phyloP scores from a whole-genome alignment of 2,797 vertebrate genomes.

The Cossypha polioptera region DNA sequence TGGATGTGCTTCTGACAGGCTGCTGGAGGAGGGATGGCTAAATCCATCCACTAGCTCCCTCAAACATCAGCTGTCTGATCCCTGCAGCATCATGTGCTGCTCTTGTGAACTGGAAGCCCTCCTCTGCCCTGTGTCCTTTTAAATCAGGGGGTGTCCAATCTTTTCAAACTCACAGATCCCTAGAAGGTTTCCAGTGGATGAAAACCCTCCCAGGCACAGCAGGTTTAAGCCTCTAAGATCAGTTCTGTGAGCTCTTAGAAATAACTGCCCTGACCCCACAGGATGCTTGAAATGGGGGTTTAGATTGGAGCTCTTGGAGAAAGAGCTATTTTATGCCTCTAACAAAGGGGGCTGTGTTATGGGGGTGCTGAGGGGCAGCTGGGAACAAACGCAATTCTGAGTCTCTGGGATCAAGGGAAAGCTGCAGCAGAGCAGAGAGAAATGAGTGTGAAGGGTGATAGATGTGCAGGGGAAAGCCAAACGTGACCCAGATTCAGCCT shows the following conservation, averaged over 20 bases:
- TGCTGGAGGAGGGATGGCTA: not conserved
- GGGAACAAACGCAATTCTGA: not conserved
- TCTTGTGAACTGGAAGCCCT: not conserved
- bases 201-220: not conserved
- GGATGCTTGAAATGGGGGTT: not conserved
- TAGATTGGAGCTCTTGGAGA: not conserved
- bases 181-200: not conserved
- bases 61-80: not conserved
- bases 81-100: not conserved
- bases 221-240: slow-evolving; percentile 8
- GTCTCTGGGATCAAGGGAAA: not conserved
- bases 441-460: not conserved
- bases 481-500: not conserved
- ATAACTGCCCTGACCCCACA: not conserved
- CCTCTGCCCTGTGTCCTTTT: not conserved
- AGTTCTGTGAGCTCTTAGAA: not conserved
- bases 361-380: not conserved
- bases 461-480: not conserved
- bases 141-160: not conserved
- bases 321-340: slow-evolving; percentile 30
- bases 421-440: not conserved
- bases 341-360: slow-evolving; percentile 31
- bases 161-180: not conserved
- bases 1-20: not conserved
- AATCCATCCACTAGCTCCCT: not conserved